Evolutionary conservation across 2,888 invertebrate species (phyloP).

Genomic region (Ichneumon xanthorius): DNA sequence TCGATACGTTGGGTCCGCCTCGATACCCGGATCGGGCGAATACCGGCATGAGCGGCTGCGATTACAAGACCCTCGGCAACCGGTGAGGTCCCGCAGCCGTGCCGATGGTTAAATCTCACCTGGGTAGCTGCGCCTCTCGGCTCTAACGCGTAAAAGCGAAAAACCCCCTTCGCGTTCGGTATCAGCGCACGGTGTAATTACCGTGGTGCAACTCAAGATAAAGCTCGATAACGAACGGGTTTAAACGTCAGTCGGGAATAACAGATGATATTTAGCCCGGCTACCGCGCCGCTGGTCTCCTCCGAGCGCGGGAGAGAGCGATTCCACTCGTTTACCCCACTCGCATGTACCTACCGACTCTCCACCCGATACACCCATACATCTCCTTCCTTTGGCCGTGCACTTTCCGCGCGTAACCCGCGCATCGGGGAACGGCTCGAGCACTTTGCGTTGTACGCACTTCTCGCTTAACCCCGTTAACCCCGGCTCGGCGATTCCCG

Average conservation of each 20-base stretch:
- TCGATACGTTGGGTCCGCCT: too few relatives aligned
- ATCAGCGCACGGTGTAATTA: conserved; percentile 70
- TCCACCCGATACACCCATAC: conserved; percentile 12
- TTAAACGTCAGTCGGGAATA: conserved; percentile 68
- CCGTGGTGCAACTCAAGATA: conserved; percentile 70
- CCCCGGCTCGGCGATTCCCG: conserved; percentile 25
- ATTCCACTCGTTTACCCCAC: conserved; percentile 9
- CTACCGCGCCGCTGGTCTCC: conserved; percentile 51
- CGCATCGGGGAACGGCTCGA: conserved; percentile 28
- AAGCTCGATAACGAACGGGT: conserved; percentile 71
- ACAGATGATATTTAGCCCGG: conserved; percentile 49
- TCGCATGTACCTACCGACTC: conserved; percentile 1
- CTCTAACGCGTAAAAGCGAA: conserved; percentile 52
- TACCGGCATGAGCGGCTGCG: too few relatives aligned
- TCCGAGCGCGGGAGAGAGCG: background rate
- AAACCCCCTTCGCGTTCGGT: conserved; percentile 58
- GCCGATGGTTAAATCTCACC: background rate
- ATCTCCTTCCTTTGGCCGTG: conserved; percentile 3
- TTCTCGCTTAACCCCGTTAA: conserved; percentile 60
- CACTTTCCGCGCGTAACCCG: conserved; percentile 64
- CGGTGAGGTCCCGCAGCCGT: too few relatives aligned
- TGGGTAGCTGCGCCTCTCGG: background rate
- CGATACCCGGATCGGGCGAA: too few relatives aligned
- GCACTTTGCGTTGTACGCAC: conserved; percentile 64
- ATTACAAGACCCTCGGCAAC: too few relatives aligned